Conservation (phyloP, 2,113 vertebrate species). For the Cebus imitator region DNA sequence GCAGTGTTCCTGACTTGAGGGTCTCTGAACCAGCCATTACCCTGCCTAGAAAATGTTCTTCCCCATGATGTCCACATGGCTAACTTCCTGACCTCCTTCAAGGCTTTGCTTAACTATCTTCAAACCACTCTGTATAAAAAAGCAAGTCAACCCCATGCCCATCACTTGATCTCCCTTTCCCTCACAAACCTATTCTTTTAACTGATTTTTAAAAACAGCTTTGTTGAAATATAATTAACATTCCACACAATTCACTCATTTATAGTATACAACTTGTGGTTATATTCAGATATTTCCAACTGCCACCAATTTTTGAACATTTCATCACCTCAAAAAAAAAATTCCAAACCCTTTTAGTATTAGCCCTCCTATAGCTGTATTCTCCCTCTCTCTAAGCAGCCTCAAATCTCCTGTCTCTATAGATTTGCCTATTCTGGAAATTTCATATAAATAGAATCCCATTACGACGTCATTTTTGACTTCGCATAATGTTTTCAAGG, state of each 20-base stretch:
- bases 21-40: background rate
- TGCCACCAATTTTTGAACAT: background rate
- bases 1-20: background rate
- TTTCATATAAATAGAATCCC: background rate
- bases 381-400: background rate
- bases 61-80: background rate
- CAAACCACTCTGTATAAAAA: background rate
- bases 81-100: background rate
- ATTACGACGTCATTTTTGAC: background rate
- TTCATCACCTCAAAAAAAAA: slow-evolving; percentile 28
- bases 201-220: background rate
- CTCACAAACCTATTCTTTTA: background rate
- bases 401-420: background rate
- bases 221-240: background rate
- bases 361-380: background rate
- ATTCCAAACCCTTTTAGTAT: background rate
- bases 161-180: background rate
- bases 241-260: background rate
- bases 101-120: background rate
- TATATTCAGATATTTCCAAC: background rate
- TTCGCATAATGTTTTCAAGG: background rate
- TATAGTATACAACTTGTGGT: background rate
- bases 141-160: background rate
- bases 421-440: background rate
- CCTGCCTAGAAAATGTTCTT: background rate